Evolutionary conservation across 2,888 invertebrate species (phyloP).

Genomic region (Hirtodrosophila duncani): DNA sequence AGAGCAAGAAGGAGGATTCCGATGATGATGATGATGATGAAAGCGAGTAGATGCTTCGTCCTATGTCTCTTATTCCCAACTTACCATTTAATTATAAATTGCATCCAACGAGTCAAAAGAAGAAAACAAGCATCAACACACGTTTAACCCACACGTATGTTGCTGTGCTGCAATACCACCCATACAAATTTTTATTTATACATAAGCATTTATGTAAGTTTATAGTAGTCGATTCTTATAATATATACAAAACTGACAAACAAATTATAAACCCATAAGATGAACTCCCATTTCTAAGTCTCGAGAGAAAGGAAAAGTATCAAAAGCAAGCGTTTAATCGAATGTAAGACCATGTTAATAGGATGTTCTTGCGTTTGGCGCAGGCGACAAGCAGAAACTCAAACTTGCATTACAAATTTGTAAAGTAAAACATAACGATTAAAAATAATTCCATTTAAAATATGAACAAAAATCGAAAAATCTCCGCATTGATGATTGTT

Average conservation of each 20-base stretch:
- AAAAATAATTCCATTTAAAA: slow-evolving; percentile 69
- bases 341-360: neutral
- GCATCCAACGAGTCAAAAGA: no score
- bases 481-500: no score
- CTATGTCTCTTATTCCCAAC: no score
- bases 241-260: slow-evolving; percentile 38
- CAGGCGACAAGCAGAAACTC: slow-evolving; percentile 13
- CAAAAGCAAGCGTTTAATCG: slow-evolving; percentile 3
- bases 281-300: no score
- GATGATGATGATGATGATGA: slow-evolving; percentile 83
- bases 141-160: no score
- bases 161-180: no score
- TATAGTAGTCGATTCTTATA: slow-evolving; percentile 62
- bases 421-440: slow-evolving; percentile 66
- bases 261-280: slow-evolving; percentile 19
- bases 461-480: slow-evolving; percentile 33
- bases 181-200: slow-evolving; percentile 62
- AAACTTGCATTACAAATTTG: slow-evolving; percentile 49
- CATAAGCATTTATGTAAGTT: slow-evolving; percentile 70
- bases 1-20: slow-evolving; percentile 82
- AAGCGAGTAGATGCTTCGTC: no score
- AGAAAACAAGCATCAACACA: no score
- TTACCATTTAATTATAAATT: no score
- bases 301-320: slow-evolving; percentile 3
- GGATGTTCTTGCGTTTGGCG: slow-evolving; percentile 16